A percentile compares a stretch with the other conserved stretches of the same genome.
Evolutionary conservation across 2,113 vertebrate species (phyloP).

Genomic region (Brienomyrus longianalis): DNA sequence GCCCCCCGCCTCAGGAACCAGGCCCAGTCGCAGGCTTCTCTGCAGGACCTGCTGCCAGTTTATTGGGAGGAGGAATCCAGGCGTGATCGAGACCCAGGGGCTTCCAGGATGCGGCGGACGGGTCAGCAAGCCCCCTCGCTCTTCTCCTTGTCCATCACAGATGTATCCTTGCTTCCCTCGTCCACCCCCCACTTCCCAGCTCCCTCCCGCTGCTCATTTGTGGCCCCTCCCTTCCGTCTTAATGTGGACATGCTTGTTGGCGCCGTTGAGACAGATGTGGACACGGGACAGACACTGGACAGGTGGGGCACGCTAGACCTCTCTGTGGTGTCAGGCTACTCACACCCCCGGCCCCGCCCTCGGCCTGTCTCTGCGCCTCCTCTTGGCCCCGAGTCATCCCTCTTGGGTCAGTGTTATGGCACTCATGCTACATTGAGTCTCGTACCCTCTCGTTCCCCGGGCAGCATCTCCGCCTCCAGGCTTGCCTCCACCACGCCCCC

Average conservation of each 20-base stretch:
- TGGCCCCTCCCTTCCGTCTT: conserved; percentile 57
- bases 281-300: conserved; percentile 73
- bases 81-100: conserved; percentile 30
- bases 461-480: conserved; percentile 24
- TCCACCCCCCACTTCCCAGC: conserved; percentile 38
- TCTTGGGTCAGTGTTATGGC: conserved; percentile 26
- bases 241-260: conserved; percentile 73
- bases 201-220: conserved; percentile 40
- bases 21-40: conserved; percentile 43
- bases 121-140: conserved; percentile 71
- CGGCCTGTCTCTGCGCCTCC: conserved; percentile 40
- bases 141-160: conserved; percentile 68
- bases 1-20: conserved; percentile 36
- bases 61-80: conserved; percentile 35
- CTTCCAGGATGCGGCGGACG: conserved; percentile 48
- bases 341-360: conserved; percentile 38
- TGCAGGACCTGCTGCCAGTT: conserved; percentile 38
- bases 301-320: conserved; percentile 64
- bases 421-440: conserved; percentile 37
- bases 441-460: conserved; percentile 20
- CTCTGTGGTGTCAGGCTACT: conserved; percentile 79
- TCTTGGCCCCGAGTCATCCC: conserved; percentile 29
- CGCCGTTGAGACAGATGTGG: conserved; percentile 85
- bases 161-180: conserved; percentile 32
- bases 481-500: background rate